Base-by-base conservation (phyloP, 2,113 vertebrate species). In the Nansenia antarctica region DNA sequence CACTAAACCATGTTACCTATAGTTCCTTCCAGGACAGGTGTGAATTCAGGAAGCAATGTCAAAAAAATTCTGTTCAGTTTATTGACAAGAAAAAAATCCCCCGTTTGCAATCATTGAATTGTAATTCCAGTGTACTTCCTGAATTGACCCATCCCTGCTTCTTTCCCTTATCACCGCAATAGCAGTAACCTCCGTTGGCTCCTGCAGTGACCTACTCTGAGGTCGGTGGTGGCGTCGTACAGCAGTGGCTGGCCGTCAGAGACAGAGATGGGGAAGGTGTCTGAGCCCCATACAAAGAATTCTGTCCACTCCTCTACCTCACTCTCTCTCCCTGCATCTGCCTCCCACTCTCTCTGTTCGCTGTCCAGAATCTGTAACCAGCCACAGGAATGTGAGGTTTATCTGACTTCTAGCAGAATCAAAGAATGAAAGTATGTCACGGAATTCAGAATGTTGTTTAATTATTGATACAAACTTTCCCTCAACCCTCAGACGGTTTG, bases 131-230 rank as follows among this genome's bases (percentile, higher is more conserved):
- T n/a, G n/a, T n/a, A n/a, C n/a, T n/a, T n/a, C n/a, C n/a, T n/a
- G n/a, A n/a, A n/a, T n/a, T n/a, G n/a, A n/a, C n/a, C n/a, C n/a
- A n/a, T n/a, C n/a, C n/a, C n/a, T n/a, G n/a, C n/a, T n/a, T n/a
- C n/a, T n/a, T n/a, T n/a, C n/a, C n/a, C n/a, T n/a, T n/a, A n/a
- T n/a, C n/a, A n/a, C n/a, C n/a, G n/a, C n/a, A n/a, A n/a, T n/a
- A n/a, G n/a, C n/a, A n/a, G n/a, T n/a, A n/a, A n/a, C n/a, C n/a
- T n/a, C n/a, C n/a, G n/a, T n/a, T n/a, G n/a, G n/a, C n/a, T n/a
- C n/a, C n/a, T n/a, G n/a, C n/a, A 35, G 18, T 82, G 76, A 90
- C 88, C 86, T 88, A 91, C 88, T 81, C 80, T 82, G 42, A 70
- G 66, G 72, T 55, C 4, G 12, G 30, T 2, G 29, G 72, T 22